Conservation (phyloP, 2,888 invertebrate species). For the Dicranocentrus wangi region DNA sequence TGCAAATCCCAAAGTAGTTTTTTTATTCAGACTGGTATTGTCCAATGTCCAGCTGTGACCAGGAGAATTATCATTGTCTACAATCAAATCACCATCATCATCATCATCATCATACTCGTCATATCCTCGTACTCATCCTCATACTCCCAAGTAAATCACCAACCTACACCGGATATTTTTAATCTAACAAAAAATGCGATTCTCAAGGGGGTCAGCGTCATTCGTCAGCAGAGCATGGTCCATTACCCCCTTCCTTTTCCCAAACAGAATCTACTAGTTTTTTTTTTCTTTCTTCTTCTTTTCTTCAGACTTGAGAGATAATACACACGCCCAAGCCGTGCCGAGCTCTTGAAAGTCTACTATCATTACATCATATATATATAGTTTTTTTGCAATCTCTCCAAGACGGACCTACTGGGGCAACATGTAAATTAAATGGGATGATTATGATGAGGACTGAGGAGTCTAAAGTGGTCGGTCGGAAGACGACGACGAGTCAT, state of each 20-base stretch:
- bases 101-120: background rate
- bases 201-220: too few species aligned
- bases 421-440: slow-evolving; percentile 37
- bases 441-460: slow-evolving; percentile 7
- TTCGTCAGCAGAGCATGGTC: slow-evolving; percentile 1
- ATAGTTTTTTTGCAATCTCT: slow-evolving; percentile 5
- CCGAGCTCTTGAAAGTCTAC: too few species aligned
- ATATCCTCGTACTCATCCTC: too few species aligned
- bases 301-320: too few species aligned
- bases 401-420: slow-evolving; percentile 41
- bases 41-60: slow-evolving; percentile 59
- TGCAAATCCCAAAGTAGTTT: background rate
- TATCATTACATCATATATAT: too few species aligned
- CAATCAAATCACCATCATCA: slow-evolving; percentile 3
- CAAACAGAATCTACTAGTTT: too few species aligned
- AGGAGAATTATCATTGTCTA: slow-evolving; percentile 29
- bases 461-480: too few species aligned
- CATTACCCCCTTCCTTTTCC: background rate
- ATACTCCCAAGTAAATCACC: too few species aligned
- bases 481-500: too few species aligned
- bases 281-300: too few species aligned
- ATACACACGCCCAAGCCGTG: slow-evolving; percentile 8
- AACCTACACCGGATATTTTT: too few species aligned
- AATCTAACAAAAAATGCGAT: too few species aligned
- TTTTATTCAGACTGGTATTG: background rate